Percentiles rank a stretch among this genome's conserved stretches.
These are phyloP conservation scores for Spea hammondii DNA, from an alignment of 2,797 vertebrate species.

Conservation along the genomic window DNA sequence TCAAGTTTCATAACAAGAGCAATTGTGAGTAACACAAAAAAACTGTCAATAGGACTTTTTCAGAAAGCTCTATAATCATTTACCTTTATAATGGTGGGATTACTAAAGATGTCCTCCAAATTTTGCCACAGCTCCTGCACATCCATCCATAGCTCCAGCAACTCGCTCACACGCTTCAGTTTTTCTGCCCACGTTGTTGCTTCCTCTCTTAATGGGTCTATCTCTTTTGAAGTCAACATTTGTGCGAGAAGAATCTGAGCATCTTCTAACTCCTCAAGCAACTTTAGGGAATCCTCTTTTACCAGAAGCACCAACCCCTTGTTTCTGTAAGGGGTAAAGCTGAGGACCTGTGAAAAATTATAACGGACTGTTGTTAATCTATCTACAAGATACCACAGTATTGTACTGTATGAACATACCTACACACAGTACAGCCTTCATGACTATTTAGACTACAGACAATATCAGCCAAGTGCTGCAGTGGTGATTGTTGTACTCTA, in stretches of 20 bases:
- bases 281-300: slow-evolving; percentile 37
- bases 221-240: slow-evolving; percentile 51
- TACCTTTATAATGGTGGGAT: slow-evolving; percentile 40
- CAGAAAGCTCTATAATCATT: no score
- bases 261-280: slow-evolving; percentile 49
- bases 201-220: slow-evolving; percentile 50
- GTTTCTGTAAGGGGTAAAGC: slow-evolving; percentile 46
- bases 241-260: slow-evolving; percentile 46
- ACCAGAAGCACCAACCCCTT: slow-evolving; percentile 31
- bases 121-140: slow-evolving; percentile 51
- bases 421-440: no score
- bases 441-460: no score
- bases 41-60: no score
- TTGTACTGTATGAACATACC: no score
- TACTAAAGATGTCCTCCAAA: slow-evolving; percentile 43
- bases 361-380: background rate
- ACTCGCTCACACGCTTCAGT: slow-evolving; percentile 39
- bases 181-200: slow-evolving; percentile 50
- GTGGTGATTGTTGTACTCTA: no score
- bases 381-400: no score
- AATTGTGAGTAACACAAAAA: no score
- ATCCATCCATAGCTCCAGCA: slow-evolving; percentile 48
- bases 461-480: no score
- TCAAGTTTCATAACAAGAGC: no score
- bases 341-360: slow-evolving; percentile 38